Conservation (phyloP, 2,113 vertebrate species). For the Atlantisia rogersi region DNA sequence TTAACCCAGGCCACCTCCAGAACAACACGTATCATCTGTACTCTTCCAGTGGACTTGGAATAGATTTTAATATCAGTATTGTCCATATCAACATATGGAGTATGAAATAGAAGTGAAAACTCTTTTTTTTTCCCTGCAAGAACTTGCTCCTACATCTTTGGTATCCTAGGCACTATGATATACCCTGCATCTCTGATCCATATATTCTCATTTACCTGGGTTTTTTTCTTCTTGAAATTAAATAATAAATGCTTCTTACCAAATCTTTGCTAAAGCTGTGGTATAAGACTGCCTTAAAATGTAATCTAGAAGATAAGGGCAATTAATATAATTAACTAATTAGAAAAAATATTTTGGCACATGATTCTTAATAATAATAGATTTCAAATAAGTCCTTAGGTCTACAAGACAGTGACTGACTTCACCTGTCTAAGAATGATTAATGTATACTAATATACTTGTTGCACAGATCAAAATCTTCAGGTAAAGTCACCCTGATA, state of each 20-base stretch:
- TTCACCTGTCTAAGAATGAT: not conserved
- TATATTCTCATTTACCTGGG: not conserved
- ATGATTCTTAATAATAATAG: accelerated
- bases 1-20: not conserved
- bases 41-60: not conserved
- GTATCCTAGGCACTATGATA: not conserved
- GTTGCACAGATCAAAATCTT: not conserved
- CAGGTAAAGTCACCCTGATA: not conserved
- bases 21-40: not conserved
- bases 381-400: not conserved
- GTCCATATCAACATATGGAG: not conserved
- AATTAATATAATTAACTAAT: not conserved
- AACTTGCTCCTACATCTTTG: not conserved
- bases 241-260: not conserved
- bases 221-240: not conserved
- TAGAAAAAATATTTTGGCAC: not conserved
- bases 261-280: not conserved
- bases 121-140: not conserved
- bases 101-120: not conserved
- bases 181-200: not conserved
- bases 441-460: not conserved
- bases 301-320: not conserved
- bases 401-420: not conserved
- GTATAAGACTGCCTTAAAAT: not conserved
- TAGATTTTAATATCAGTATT: not conserved